Base-by-base conservation (phyloP, 2,888 invertebrate species). In the Trichacis sp. region DNA sequence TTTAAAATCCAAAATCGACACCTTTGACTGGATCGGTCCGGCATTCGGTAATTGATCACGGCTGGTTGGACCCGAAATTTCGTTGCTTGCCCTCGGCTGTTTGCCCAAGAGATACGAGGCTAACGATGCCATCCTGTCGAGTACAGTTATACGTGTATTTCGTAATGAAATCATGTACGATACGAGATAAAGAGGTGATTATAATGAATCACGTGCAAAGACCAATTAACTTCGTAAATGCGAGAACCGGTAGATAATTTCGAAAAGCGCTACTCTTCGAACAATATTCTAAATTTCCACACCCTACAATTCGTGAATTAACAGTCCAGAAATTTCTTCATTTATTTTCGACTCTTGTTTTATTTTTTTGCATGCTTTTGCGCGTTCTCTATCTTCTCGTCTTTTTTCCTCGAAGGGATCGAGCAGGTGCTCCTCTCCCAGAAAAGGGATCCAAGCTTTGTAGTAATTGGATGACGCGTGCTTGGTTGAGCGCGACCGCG, bases 41-140 rank as follows among this genome's bases (percentile, higher is more conserved):
- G 55, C 57, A 61, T 67, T 67, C 47, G 65, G 66, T 74, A 73
- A 76, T 76, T 74, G 70, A 73, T 72, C 62, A 60, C 54, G 47
- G 60, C 55, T 55, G 49, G 53, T 64, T 61, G 65, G 67, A 67
- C 63, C 61, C 50, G 43, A 53, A 65, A 68, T 72, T 64, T 72
- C 53, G 64, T 59, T 57, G 49, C 51, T 61, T 53, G 63, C 69
- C 64, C 61, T 61, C 45, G 66, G 64, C 61, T 63, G 64, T 63
- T 69, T 69, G 61, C 58, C 61, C 61, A 56, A 52, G 56, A 64
- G 69, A 61, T 64, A 66, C 61, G 60, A 45, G 63, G 63, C 49
- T 57, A 52, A 43, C 49, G 56, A 65, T 58, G 60, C 43, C 53
- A 65, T 60, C 59, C 56, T 62, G 66, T 69, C 56, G 52, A 56